phyloP scores from a whole-genome alignment of 2,113 vertebrate species.

The Ptilorrhoa leucosticta region DNA sequence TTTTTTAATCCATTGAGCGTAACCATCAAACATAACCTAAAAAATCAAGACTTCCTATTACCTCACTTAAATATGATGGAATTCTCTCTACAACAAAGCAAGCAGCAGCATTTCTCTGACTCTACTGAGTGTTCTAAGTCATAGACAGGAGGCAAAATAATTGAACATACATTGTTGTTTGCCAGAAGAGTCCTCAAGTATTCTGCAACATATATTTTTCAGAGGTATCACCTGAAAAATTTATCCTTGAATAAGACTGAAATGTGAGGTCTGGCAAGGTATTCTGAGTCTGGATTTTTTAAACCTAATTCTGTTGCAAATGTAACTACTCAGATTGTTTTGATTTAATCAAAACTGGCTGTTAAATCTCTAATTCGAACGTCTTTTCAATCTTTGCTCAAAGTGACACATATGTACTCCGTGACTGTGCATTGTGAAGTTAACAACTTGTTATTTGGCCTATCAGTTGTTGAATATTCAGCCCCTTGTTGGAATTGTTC shows the following conservation, averaged over 20 bases:
- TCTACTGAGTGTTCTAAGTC: background rate
- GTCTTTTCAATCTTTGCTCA: conserved; percentile 65
- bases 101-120: background rate
- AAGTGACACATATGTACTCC: conserved; percentile 53
- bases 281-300: background rate
- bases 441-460: conserved; percentile 69
- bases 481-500: conserved; percentile 54
- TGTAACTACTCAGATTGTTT: conserved; percentile 41
- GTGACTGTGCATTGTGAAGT: conserved; percentile 57
- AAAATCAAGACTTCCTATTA: background rate
- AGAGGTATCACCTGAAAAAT: background rate
- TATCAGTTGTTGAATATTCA: conserved; percentile 65
- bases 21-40: background rate
- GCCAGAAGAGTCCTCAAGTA: background rate
- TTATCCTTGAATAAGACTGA: conserved; percentile 1
- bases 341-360: conserved; percentile 65
- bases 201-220: background rate
- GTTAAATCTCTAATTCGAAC: conserved; percentile 59
- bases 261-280: conserved; percentile 15
- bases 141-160: background rate
- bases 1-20: background rate
- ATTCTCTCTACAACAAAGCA: background rate
- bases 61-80: background rate
- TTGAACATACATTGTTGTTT: background rate
- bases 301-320: conserved; percentile 43